Conservation (phyloP, 2,888 invertebrate genomes). For the Cerceris rybyensis region DNA sequence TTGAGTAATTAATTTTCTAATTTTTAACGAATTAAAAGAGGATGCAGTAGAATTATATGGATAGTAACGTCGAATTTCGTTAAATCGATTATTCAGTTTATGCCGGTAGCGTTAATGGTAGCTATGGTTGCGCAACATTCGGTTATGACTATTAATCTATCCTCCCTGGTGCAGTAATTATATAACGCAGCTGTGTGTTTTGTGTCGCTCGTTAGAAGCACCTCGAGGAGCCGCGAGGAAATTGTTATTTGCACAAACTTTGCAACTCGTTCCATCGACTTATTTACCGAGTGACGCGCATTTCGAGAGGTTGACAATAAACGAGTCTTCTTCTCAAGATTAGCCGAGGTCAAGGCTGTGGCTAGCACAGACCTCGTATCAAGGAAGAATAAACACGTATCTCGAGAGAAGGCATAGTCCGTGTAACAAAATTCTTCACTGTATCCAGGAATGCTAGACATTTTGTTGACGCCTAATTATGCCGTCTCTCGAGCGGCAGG, state of each 20-base stretch:
- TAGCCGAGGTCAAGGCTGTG: slow-evolving; percentile 48
- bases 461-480: slow-evolving; percentile 61
- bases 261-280: slow-evolving; percentile 29
- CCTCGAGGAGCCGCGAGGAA: slow-evolving; percentile 44
- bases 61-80: neutral
- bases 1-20: no score
- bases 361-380: slow-evolving; percentile 20
- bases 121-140: slow-evolving; percentile 59
- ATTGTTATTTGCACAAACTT: slow-evolving; percentile 53
- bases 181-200: slow-evolving; percentile 63
- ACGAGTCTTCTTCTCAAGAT: slow-evolving; percentile 9
- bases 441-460: slow-evolving; percentile 56
- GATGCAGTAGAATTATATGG: neutral
- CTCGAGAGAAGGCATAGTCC: neutral
- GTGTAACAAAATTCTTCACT: slow-evolving; percentile 13
- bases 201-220: slow-evolving; percentile 51
- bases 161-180: slow-evolving; percentile 59
- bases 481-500: slow-evolving; percentile 50
- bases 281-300: slow-evolving; percentile 18
- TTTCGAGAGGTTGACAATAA: slow-evolving; percentile 3
- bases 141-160: slow-evolving; percentile 66
- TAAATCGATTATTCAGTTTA: slow-evolving; percentile 41
- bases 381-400: slow-evolving; percentile 40
- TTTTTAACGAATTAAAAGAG: no score
- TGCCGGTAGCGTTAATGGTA: slow-evolving; percentile 22